Conservation (phyloP, 2,888 invertebrate genomes). For the Drosophila paucipuncta region DNA sequence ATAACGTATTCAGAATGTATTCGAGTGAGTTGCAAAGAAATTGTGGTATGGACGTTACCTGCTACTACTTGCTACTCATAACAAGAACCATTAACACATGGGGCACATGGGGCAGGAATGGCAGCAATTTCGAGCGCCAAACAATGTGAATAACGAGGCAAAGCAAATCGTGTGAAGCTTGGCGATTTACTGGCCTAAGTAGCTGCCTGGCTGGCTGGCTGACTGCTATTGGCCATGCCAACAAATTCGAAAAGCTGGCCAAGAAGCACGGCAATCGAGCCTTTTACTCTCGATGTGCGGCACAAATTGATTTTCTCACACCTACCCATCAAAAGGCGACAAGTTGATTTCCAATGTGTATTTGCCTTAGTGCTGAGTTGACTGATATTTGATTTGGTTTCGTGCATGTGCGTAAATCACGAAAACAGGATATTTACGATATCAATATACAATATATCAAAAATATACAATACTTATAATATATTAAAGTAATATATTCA, state of each 20-base stretch:
- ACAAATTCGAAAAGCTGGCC: constrained; percentile 45
- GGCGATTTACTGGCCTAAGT: constrained; percentile 65
- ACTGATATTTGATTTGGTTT: background rate
- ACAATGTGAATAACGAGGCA: constrained; percentile 56
- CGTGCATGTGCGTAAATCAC: background rate
- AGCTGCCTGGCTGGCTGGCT: constrained; percentile 43
- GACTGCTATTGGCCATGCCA: constrained; percentile 12
- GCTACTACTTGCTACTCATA: constrained; percentile 48
- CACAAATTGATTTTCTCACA: constrained; percentile 76
- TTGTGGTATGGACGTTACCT: constrained; percentile 28
- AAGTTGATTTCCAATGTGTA: constrained; percentile 59
- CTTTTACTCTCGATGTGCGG: constrained; percentile 42
- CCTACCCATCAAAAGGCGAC: constrained; percentile 44
- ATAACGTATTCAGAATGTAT: constrained; percentile 31
- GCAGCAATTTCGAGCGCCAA: background rate
- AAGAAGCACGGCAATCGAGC: constrained; percentile 35
- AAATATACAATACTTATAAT: background rate
- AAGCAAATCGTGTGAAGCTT: constrained; percentile 68
- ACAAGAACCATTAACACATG: constrained; percentile 32
- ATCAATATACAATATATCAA: background rate
- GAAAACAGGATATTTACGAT: background rate
- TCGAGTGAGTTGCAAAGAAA: constrained; percentile 33
- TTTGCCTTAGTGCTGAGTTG: constrained; percentile 15
- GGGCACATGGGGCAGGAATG: background rate
- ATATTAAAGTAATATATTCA: background rate